These are phyloP conservation scores for Epizoanthus scotinus DNA, from an alignment of 92 coral and sea anemone species.

Conservation along the genomic window DNA sequence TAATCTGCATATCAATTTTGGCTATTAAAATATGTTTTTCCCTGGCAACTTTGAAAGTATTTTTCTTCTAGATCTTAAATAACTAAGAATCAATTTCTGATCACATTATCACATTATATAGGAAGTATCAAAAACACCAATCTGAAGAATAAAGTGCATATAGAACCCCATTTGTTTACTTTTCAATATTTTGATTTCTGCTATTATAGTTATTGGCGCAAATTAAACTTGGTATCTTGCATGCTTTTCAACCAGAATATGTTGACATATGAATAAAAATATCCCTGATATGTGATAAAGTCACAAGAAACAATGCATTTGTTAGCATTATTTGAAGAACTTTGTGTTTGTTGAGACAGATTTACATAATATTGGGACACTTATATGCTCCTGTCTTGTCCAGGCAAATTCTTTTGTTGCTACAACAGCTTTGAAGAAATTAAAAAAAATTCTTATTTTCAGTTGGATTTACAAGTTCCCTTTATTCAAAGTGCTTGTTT, in stretches of 20 bases:
- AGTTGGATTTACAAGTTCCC: neutral
- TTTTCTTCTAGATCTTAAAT: no score
- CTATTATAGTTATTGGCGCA: neutral
- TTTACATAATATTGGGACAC: constrained; percentile 19
- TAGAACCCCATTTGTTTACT: neutral
- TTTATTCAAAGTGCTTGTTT: neutral
- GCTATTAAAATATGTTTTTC: no score
- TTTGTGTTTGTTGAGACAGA: neutral
- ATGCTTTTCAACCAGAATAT: neutral
- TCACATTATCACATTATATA: no score
- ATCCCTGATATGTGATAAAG: constrained; percentile 2
- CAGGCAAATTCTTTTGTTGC: constrained; percentile 51
- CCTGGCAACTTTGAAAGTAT: no score
- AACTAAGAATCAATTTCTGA: no score
- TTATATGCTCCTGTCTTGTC: neutral
- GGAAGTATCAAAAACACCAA: no score
- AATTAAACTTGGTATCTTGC: neutral
- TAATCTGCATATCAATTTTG: no score
- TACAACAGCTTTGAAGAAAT: constrained; percentile 40
- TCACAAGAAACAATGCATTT: constrained; percentile 14
- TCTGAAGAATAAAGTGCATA: neutral
- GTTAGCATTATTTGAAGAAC: constrained; percentile 8
- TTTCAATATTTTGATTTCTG: neutral
- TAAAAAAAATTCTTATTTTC: neutral
- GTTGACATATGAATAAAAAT: constrained; percentile 2